These are phyloP conservation scores for Tridacna gigas DNA, from an alignment of 2,888 invertebrate genomes.

Conservation along the genomic window DNA sequence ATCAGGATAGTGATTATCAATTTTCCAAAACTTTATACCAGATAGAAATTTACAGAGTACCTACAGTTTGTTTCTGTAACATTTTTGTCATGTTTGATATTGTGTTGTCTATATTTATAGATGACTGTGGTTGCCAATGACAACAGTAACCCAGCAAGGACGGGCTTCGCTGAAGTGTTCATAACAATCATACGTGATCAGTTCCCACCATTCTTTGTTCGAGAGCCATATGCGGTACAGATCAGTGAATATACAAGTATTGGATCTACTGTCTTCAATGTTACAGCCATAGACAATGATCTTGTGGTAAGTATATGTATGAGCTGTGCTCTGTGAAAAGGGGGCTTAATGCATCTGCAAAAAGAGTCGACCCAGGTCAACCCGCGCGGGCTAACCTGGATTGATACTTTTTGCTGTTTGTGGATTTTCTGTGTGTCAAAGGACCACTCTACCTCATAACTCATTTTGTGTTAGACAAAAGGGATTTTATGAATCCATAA, in stretches of 20 bases:
- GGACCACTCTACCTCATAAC: too few relatives aligned
- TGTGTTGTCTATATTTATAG: conserved; percentile 42
- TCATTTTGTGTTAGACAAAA: too few relatives aligned
- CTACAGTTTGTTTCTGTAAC: too few relatives aligned
- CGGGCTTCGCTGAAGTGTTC: conserved; percentile 63
- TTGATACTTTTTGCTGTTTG: background rate
- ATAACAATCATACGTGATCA: conserved; percentile 75
- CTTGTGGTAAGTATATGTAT: conserved; percentile 64
- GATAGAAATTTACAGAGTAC: too few relatives aligned
- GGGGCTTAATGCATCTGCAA: background rate
- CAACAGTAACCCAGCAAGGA: conserved; percentile 74
- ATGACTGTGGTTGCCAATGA: conserved; percentile 77
- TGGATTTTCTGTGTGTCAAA: too few relatives aligned
- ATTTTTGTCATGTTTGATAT: too few relatives aligned
- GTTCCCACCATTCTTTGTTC: conserved; percentile 67
- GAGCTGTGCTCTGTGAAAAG: background rate
- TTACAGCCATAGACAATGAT: conserved; percentile 70
- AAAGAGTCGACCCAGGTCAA: background rate
- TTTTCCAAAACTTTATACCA: too few relatives aligned
- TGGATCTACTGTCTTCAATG: conserved; percentile 61
- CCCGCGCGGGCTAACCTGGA: background rate
- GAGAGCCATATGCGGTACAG: conserved; percentile 58
- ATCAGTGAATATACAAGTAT: conserved; percentile 59
- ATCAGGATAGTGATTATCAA: too few relatives aligned
- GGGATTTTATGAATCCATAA: too few relatives aligned